phyloP scores from a whole-genome alignment of 1,140 invertebrate genomes.

The Heliconius nattereri region DNA sequence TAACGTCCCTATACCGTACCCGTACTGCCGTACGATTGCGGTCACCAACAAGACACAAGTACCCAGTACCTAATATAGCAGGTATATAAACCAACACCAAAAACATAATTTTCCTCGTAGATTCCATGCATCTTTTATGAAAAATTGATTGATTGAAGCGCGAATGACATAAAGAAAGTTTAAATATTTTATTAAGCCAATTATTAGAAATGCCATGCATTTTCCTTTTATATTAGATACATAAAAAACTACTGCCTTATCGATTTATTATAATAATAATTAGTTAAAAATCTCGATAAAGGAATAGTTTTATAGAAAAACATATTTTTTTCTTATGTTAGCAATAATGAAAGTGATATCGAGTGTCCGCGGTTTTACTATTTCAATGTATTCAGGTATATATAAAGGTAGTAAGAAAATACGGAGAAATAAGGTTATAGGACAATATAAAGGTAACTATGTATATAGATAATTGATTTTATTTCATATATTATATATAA shows the following conservation, averaged over 20 bases:
- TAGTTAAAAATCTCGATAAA: no score
- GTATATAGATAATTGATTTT: no score
- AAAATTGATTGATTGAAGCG: not conserved
- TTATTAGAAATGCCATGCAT: not conserved
- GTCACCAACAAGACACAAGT: not conserved
- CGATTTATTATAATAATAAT: not conserved
- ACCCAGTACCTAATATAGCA: no score
- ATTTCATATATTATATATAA: no score
- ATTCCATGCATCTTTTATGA: not conserved
- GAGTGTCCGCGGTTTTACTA: no score
- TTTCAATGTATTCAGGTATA: no score
- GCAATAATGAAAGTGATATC: no score
- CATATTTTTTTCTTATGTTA: no score
- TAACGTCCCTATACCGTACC: not conserved
- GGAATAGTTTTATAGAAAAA: no score
- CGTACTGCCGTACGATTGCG: not conserved
- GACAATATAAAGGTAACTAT: no score
- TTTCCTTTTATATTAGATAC: not conserved
- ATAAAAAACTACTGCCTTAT: not conserved
- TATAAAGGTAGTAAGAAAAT: no score
- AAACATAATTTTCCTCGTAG: not conserved
- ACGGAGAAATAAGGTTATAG: no score
- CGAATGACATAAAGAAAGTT: constrained; percentile 6
- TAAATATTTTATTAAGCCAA: not conserved
- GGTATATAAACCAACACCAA: not conserved